Percentiles rank a stretch among this genome's conserved stretches.
Conservation (phyloP, 37 sponge, comb jelly and placozoan genomes). For the Chondrosia reniformis region DNA sequence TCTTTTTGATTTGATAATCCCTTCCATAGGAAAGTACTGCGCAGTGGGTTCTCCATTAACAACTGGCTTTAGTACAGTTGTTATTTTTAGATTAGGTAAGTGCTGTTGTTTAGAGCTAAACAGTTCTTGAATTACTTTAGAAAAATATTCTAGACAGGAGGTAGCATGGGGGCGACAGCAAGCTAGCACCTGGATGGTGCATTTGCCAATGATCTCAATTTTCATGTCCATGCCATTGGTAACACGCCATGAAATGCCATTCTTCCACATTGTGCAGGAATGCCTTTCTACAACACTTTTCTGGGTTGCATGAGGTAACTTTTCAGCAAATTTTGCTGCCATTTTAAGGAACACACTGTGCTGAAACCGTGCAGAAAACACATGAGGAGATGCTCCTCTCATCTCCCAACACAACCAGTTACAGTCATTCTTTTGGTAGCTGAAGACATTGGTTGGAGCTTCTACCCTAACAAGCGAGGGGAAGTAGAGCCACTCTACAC, state of each 20-base stretch:
- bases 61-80: too few relatives aligned
- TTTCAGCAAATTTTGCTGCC: neutral
- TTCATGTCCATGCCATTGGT: too few relatives aligned
- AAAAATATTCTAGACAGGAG: too few relatives aligned
- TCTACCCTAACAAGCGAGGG: neutral
- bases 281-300: neutral
- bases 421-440: neutral
- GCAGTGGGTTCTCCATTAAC: too few relatives aligned
- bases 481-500: neutral
- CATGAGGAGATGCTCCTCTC: neutral
- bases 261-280: neutral
- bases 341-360: neutral
- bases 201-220: too few relatives aligned
- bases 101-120: too few relatives aligned
- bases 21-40: too few relatives aligned
- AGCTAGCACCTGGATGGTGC: too few relatives aligned
- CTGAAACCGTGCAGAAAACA: neutral
- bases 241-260: neutral
- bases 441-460: neutral
- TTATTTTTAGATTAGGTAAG: too few relatives aligned
- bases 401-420: constrained; percentile 4
- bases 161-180: too few relatives aligned
- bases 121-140: too few relatives aligned
- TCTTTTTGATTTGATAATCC: too few relatives aligned
- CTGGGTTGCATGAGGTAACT: neutral